Evolutionary conservation across 2,888 invertebrate genomes (phyloP).

Genomic region (Rhabditophanes sp.): DNA sequence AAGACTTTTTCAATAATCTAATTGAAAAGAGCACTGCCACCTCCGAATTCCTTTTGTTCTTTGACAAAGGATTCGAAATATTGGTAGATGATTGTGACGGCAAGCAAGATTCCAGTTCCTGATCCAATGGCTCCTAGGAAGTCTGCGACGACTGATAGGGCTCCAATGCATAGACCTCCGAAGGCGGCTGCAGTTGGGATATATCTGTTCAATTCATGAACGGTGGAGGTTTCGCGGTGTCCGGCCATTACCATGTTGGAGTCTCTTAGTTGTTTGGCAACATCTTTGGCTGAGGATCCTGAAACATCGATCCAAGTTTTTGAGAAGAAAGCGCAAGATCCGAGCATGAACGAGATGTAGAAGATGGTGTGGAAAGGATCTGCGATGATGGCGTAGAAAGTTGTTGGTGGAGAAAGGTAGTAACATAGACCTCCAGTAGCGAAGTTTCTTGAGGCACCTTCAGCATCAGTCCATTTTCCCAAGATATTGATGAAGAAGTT

Average conservation of each 20-base stretch:
- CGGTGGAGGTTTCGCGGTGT: conserved; percentile 93
- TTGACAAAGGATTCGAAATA: conserved; percentile 99
- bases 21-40: conserved; percentile 89
- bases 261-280: conserved; percentile 85
- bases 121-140: conserved; percentile 77
- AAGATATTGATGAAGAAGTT: conserved; percentile 86
- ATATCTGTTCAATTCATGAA: conserved; percentile 77
- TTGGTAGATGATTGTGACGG: conserved; percentile 97
- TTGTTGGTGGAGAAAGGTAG: conserved; percentile 89
- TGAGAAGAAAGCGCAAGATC: conserved; percentile 97
- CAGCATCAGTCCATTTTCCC: conserved; percentile 85
- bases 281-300: conserved; percentile 93
- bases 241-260: conserved; percentile 95
- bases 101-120: conserved; percentile 88
- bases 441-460: conserved; percentile 57
- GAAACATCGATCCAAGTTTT: conserved; percentile 99
- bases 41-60: conserved; percentile 96
- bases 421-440: conserved; percentile 10
- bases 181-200: conserved; percentile 98
- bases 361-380: conserved; percentile 86
- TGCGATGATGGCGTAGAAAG: conserved; percentile 64
- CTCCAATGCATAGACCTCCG: conserved; percentile 93
- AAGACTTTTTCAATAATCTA: conserved; percentile 48
- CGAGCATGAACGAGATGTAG: conserved; percentile 92
- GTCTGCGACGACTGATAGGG: conserved; percentile 86